Evolutionary conservation across 92 coral and sea anemone species (phyloP).

Genomic region (Siderastrea radians): DNA sequence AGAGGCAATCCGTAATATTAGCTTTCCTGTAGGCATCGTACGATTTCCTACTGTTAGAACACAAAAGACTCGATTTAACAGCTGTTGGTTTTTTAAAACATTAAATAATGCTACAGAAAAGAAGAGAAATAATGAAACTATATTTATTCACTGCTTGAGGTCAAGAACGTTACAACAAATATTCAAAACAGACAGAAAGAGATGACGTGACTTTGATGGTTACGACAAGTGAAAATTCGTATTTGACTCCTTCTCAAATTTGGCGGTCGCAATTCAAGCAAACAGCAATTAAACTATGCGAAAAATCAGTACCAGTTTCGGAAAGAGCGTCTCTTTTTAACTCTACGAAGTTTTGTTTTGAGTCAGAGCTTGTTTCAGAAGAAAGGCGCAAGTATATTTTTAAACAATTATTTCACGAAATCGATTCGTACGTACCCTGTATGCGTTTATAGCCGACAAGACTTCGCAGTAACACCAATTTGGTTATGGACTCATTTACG

Average conservation of each 20-base stretch:
- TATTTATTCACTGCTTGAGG: slow-evolving; percentile 8
- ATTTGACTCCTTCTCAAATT: not conserved
- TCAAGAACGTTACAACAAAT: not conserved
- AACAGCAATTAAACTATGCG: no score
- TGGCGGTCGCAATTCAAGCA: not conserved
- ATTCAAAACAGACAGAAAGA: not conserved
- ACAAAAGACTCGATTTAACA: not conserved
- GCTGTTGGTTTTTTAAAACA: not conserved
- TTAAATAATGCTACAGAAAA: not conserved
- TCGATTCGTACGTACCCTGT: no score
- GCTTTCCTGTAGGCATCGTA: not conserved
- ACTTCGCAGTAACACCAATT: no score
- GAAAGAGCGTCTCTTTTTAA: no score
- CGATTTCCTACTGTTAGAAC: not conserved
- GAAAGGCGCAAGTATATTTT: no score
- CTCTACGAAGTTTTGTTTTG: no score
- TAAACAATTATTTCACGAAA: no score
- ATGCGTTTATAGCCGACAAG: no score
- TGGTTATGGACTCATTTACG: no score
- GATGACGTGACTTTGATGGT: not conserved
- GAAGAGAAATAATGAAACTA: not conserved
- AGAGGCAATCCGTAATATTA: not conserved
- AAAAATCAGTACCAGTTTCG: no score
- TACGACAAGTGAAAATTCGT: not conserved
- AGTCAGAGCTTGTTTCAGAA: no score